These are phyloP conservation scores for Drosophila orosa DNA, from an alignment of 1,140 invertebrate genomes.

Conservation along the genomic window DNA sequence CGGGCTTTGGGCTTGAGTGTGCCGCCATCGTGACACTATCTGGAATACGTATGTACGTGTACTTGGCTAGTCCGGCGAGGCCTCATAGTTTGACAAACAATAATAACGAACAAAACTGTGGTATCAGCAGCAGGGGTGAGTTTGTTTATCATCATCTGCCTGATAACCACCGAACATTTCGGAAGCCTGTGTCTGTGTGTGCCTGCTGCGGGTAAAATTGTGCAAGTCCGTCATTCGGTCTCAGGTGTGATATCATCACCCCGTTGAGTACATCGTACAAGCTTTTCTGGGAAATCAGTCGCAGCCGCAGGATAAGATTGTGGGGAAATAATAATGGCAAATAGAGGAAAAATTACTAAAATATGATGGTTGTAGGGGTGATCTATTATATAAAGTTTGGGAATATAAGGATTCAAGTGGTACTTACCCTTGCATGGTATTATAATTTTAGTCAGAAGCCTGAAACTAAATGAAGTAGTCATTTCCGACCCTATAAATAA, in stretches of 20 bases:
- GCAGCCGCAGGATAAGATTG: slow-evolving; percentile 42
- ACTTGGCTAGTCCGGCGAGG: slow-evolving; percentile 14
- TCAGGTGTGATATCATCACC: slow-evolving; percentile 63
- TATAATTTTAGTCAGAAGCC: too few species aligned
- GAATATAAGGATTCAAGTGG: background rate
- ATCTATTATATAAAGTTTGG: background rate
- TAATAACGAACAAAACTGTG: slow-evolving; percentile 27
- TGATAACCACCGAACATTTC: slow-evolving; percentile 36
- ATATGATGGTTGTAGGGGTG: background rate
- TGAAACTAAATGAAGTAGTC: too few species aligned
- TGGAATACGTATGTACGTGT: slow-evolving; percentile 15
- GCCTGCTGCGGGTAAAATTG: slow-evolving; percentile 51
- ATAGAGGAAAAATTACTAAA: background rate
- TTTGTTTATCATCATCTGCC: slow-evolving; percentile 48
- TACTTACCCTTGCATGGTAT: too few species aligned
- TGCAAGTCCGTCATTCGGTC: slow-evolving; percentile 49
- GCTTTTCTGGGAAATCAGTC: slow-evolving; percentile 38
- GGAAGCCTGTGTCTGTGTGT: slow-evolving; percentile 19
- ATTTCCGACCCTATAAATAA: too few species aligned
- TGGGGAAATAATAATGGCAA: background rate
- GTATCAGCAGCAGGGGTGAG: slow-evolving; percentile 38
- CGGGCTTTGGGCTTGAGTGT: slow-evolving; percentile 11
- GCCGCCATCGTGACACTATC: slow-evolving; percentile 28
- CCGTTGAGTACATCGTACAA: slow-evolving; percentile 15
- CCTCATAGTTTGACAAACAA: slow-evolving; percentile 43